Evolutionary conservation across 2,113 vertebrate species (phyloP).

Genomic region (Rostratula benghalensis): DNA sequence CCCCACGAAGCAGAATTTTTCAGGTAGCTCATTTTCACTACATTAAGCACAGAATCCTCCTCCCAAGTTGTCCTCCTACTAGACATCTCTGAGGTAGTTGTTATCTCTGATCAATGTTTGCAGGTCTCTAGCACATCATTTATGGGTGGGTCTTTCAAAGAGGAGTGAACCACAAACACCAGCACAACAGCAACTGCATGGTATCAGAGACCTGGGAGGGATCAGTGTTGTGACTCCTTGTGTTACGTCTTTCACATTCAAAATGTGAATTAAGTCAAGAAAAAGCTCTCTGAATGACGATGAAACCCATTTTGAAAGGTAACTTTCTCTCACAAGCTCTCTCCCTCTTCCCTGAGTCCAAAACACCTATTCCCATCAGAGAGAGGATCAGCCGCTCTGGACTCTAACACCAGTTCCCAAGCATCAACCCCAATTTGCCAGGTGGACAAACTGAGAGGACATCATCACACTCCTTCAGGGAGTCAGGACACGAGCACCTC

Average conservation of each 20-base stretch:
- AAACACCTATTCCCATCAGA: no score
- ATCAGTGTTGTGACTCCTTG: rapidly evolving
- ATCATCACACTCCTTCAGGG: neutral
- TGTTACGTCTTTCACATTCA: neutral
- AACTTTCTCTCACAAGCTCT: no score
- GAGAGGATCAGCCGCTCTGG: neutral
- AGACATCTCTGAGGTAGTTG: neutral
- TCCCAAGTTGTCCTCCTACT: no score
- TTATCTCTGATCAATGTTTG: neutral
- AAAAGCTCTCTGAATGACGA: neutral
- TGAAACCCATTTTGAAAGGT: neutral
- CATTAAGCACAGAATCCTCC: neutral
- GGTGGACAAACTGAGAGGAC: neutral
- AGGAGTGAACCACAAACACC: neutral
- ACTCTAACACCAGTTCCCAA: neutral
- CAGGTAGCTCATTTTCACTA: neutral
- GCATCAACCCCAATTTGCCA: neutral
- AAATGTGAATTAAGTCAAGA: neutral
- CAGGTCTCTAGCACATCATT: neutral
- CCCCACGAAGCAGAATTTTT: neutral
- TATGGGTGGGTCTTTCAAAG: neutral
- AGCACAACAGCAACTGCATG: neutral
- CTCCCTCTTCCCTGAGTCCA: neutral
- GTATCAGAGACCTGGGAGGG: neutral
- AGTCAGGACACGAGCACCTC: neutral